Evolutionary conservation across 2,797 vertebrate species (phyloP), one percentile per base, ranked within the genome.

Genomic region (Miichthys miiuy): DNA sequence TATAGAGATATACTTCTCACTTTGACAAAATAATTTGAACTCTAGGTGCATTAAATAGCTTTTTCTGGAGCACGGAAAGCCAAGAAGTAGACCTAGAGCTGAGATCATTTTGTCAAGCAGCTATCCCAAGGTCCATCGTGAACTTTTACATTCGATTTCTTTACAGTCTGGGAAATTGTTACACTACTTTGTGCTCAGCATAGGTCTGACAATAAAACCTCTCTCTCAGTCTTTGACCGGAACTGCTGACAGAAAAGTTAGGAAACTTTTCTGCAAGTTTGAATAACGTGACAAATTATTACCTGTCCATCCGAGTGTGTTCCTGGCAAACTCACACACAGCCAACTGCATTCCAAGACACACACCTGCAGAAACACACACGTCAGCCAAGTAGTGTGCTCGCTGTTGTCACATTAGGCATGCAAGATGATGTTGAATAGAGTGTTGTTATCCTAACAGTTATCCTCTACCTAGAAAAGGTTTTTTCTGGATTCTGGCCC

Each of bases 321-420:
- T 96, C 85, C 97, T 95, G 50, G 96, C 96, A 88, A 97, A 98
- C 65, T 98, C 97, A 61, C 97, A 96, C 12, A 98, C 97, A 1
- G 97, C 97, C 79, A 98, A 11, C 93, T 98, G 97, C 97, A 98
- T 97, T 72, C 97, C 97, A 27, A 98, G 78, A 87, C 97, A 98
- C 70, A 98, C 97, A 6, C 97, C 97, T 98, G 92, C 54, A 75
- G 23, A 77, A 34, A 73, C 11, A 2, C 25, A 30, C 1, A 34
- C 34, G 34, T 1, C 6, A n/a, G 54, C 41, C 6, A 5, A n/a
- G 12, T 2, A 2, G 20, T 7, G 34, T 17, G 66, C 14, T 50
- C 2, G n/a, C 9, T 1, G 4, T 68, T 17, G 63, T 0, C 50
- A 38, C 34, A 9, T 38, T 38, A 38, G 34, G 34, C 2, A 38